Conservation (phyloP, 2,113 vertebrate species). For the Ameiurus melas region DNA sequence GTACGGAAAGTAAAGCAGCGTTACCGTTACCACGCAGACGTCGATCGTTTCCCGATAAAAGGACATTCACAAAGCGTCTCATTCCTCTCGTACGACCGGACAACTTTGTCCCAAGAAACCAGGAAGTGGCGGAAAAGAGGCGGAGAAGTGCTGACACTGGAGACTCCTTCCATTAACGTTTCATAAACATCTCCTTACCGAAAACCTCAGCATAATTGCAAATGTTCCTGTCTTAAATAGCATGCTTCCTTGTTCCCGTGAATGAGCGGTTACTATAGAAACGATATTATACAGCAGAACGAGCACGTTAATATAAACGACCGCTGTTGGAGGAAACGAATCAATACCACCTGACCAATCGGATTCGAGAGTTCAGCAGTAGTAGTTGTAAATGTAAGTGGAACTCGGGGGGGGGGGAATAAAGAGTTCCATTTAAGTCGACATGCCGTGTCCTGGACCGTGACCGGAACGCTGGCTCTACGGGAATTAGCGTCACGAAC, state of each 20-base stretch:
- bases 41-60: no score
- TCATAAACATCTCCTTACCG: not conserved
- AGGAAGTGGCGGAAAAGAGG: not conserved
- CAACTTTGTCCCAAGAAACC: not conserved
- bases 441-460: not conserved
- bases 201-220: not conserved
- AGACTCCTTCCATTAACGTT: not conserved
- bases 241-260: not conserved
- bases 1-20: not conserved
- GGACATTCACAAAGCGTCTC: no score
- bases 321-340: not conserved
- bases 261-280: not conserved
- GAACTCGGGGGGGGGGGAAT: not conserved
- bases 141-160: not conserved
- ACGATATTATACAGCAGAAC: not conserved
- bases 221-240: not conserved
- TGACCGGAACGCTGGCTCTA: not conserved
- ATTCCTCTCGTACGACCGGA: no score
- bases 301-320: not conserved
- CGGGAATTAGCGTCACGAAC: not conserved
- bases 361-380: not conserved
- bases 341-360: not conserved
- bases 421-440: not conserved
- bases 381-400: no score
- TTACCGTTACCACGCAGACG: no score